Evolutionary conservation across 2,888 invertebrate species (phyloP), one percentile per base, ranked within the genome.

Genomic region (Acronicta alni): DNA sequence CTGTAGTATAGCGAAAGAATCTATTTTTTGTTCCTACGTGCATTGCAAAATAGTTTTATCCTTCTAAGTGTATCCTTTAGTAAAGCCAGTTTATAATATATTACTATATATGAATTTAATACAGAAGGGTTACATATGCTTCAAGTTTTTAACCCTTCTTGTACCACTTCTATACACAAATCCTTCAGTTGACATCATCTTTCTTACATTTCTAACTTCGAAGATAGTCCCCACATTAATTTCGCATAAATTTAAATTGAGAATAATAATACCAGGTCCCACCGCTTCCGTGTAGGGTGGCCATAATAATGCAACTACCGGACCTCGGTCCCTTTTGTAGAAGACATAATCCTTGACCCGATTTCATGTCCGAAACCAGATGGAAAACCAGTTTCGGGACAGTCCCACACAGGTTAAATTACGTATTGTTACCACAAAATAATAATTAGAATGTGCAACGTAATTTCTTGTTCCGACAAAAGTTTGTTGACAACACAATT

Each of bases 381-480:
- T 78, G 68, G 75, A 72, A 75, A 76, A 83, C 86, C 81, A 78
- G 86, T 84, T 83, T 65, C 55, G 12, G 69, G 59, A 69, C 74
- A 78, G 84, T 89, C 89, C 77, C 89, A 89, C 85, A 89, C 88
- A 88, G 89, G 87, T 90, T 87, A 85, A 79, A 85, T 90, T 87
- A 88, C 89, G 64, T 71, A 83, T 87, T 85, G 84, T 86, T 65
- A 48, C 59, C 65, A 44, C 59, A 76, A 60, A 65, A 63, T 63
- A 65, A 60, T 67, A 62, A 64, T 65, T 68, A 71, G 60, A 73
- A 73, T 71, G 68, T 76, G 76, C 76, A 75, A 54, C 63, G 42
- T 44, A 57, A 59, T 72, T 75, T 67, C 60, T 64, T 52, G 57
- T 67, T 55, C 64, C 44, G 64, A 72, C 63, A 68, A 56, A 72